Percentiles rank a stretch among this genome's conserved stretches.
Conservation (phyloP, 1,140 invertebrate species). For the Platyscapa corneri region DNA sequence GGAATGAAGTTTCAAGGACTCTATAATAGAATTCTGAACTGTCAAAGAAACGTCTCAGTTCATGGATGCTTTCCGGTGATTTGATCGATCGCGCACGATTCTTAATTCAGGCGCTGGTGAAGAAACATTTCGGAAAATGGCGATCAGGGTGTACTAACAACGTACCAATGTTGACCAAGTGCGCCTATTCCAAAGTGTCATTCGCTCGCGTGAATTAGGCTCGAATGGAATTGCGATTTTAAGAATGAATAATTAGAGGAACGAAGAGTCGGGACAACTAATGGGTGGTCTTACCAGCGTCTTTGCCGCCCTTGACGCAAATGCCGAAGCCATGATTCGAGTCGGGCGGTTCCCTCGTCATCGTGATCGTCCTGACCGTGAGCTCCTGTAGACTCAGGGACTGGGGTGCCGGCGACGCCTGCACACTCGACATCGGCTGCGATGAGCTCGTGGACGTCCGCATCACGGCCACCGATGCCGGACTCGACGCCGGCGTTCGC, state of each 20-base stretch:
- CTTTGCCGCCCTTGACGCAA: conserved; percentile 91
- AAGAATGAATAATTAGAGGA: too few relatives aligned
- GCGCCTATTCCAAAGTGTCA: conserved; percentile 11
- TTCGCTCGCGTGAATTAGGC: neutral
- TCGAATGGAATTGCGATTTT: neutral
- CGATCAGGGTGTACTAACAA: neutral
- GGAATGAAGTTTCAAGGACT: too few relatives aligned
- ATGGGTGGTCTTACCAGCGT: conserved; percentile 80
- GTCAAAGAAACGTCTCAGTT: neutral
- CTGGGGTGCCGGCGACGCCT: conserved; percentile 70
- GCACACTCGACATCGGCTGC: conserved; percentile 60
- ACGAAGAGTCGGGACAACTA: neutral
- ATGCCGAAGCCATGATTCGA: conserved; percentile 88
- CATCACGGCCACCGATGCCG: conserved; percentile 75
- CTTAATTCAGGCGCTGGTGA: neutral
- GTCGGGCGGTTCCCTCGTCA: conserved; percentile 85
- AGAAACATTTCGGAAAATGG: conserved; percentile 39
- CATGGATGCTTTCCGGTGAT: neutral
- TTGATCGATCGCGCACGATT: neutral
- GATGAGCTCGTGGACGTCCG: conserved; percentile 58
- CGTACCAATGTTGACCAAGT: neutral
- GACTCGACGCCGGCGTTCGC: conserved; percentile 83
- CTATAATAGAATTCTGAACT: neutral
- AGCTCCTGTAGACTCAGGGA: conserved; percentile 82
- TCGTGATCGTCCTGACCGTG: conserved; percentile 86